phyloP scores from a whole-genome alignment of 2,113 vertebrate genomes.

The Thalassoma bifasciatum region DNA sequence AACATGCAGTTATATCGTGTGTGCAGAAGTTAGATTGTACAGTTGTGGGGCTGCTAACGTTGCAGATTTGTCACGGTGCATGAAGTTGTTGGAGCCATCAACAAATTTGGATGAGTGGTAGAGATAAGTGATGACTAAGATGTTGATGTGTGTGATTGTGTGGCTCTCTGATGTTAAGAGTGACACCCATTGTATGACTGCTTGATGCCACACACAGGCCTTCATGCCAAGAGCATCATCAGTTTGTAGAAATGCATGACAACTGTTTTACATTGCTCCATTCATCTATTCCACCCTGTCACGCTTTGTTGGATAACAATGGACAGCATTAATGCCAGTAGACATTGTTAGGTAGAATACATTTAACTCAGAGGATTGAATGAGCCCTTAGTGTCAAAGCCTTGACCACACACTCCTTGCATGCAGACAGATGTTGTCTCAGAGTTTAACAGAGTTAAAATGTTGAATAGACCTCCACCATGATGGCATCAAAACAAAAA shows the following conservation, averaged over 20 bases:
- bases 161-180: constrained; percentile 8
- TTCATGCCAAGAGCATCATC: constrained; percentile 28
- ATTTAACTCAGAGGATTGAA: not conserved
- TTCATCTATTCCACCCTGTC: constrained; percentile 12
- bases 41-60: constrained; percentile 13
- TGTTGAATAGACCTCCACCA: constrained; percentile 15
- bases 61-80: constrained; percentile 41
- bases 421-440: not conserved
- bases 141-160: constrained; percentile 9
- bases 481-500: constrained; percentile 24
- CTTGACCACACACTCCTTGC: not conserved
- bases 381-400: not conserved
- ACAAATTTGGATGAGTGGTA: constrained; percentile 15
- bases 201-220: constrained; percentile 44
- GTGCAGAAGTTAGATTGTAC: constrained; percentile 58
- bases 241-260: constrained; percentile 57
- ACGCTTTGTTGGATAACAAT: not conserved
- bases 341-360: not conserved
- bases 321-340: not conserved
- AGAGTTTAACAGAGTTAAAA: constrained; percentile 20
- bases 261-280: constrained; percentile 21
- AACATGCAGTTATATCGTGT: constrained; percentile 3
- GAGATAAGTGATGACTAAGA: constrained; percentile 15
- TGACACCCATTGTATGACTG: not conserved
- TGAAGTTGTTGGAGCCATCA: constrained; percentile 64